These are phyloP conservation scores for Idaea straminata DNA, from an alignment of 2,888 invertebrate species.

Conservation along the genomic window DNA sequence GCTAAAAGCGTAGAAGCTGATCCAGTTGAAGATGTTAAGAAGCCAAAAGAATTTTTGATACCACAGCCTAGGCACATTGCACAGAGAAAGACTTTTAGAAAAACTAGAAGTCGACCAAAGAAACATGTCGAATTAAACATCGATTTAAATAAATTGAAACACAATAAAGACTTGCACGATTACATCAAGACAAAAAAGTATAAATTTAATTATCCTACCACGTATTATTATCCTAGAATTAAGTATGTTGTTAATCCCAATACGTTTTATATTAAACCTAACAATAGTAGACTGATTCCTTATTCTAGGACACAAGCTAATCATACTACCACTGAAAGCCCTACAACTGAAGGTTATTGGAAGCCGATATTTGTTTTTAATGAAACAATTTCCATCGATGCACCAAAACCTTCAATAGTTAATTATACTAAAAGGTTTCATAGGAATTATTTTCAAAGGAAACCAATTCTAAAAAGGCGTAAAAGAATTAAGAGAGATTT, in stretches of 20 bases:
- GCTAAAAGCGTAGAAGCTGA: conserved; percentile 51
- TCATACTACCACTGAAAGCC: conserved; percentile 27
- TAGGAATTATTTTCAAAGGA: conserved; percentile 36
- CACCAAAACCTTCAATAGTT: conserved; percentile 27
- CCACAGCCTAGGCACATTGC: conserved; percentile 71
- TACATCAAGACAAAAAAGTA: conserved; percentile 73
- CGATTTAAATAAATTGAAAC: conserved; percentile 62
- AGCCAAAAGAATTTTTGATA: conserved; percentile 60
- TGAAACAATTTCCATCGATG: conserved; percentile 33
- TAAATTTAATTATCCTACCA: conserved; percentile 68
- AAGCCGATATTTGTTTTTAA: conserved; percentile 57
- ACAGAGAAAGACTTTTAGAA: conserved; percentile 61
- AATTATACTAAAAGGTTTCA: conserved; percentile 13
- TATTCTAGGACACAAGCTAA: conserved; percentile 42
- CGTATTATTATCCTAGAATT: conserved; percentile 68
- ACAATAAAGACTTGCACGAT: conserved; percentile 69
- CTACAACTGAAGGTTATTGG: conserved; percentile 51
- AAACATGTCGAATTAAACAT: conserved; percentile 66
- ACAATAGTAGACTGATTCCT: conserved; percentile 53
- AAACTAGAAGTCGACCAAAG: conserved; percentile 58
- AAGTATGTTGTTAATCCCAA: conserved; percentile 67
- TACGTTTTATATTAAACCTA: conserved; percentile 46
- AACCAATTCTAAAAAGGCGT: conserved; percentile 37
- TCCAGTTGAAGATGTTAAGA: conserved; percentile 49
- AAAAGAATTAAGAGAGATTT: conserved; percentile 36